These are phyloP conservation scores for Deilephila porcellus DNA, from an alignment of 2,888 invertebrate genomes.

Conservation along the genomic window DNA sequence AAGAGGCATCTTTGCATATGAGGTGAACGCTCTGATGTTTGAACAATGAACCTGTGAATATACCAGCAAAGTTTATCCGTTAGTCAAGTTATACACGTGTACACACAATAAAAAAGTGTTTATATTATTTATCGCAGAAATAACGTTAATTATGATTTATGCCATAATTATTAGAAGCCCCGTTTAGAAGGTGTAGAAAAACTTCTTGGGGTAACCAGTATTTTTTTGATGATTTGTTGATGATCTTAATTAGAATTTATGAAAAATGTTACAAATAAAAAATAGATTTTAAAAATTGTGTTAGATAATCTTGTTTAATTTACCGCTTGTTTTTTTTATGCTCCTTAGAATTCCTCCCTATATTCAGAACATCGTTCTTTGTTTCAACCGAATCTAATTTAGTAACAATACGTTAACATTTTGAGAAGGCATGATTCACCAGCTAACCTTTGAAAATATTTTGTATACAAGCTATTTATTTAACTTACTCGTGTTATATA, in stretches of 20 bases:
- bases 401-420: not conserved
- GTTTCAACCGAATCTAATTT: not conserved
- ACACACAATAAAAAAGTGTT: not conserved
- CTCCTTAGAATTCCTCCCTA: not conserved
- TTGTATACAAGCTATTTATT: not conserved
- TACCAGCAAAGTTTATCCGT: not conserved
- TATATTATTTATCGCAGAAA: not conserved
- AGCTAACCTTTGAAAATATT: not conserved
- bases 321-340: not conserved
- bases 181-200: no score
- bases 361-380: not conserved
- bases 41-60: not conserved
- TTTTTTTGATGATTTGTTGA: no score
- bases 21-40: conserved; percentile 5
- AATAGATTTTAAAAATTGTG: no score
- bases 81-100: not conserved
- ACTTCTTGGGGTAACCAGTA: no score
- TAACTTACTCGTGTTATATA: no score
- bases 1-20: not conserved
- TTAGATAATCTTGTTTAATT: no score
- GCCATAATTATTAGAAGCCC: not conserved
- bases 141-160: not conserved
- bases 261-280: no score
- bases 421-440: not conserved
- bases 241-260: no score